Conservation (phyloP, 2,888 invertebrate species). For the Ichneumoninae sp. region DNA sequence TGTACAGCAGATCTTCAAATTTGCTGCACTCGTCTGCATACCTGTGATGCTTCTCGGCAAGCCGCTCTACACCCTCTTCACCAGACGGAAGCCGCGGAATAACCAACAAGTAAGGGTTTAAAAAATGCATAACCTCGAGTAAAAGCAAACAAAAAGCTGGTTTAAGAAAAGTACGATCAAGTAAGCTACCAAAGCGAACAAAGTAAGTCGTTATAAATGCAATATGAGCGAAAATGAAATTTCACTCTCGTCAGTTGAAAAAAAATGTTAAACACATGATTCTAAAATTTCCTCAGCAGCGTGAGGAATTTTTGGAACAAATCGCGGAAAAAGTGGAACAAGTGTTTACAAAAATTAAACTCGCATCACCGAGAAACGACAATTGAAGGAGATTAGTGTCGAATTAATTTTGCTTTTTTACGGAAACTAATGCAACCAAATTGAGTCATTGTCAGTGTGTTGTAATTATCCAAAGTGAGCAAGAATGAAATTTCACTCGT, state of each 20-base stretch:
- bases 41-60: constrained; percentile 93
- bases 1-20: constrained; percentile 88
- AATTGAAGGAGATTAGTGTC: neutral
- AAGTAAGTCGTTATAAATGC: neutral
- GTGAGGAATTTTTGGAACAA: neutral
- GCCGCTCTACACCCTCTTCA: constrained; percentile 88
- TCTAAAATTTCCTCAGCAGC: neutral
- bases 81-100: constrained; percentile 70
- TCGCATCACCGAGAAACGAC: neutral
- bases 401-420: neutral
- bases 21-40: constrained; percentile 89
- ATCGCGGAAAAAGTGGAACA: neutral
- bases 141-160: neutral
- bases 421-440: neutral
- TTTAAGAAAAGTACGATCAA: neutral
- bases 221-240: neutral
- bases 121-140: neutral
- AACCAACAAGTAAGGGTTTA: constrained; percentile 81
- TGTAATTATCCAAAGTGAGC: neutral
- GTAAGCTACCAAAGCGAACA: neutral
- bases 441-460: neutral
- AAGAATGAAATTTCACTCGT: neutral
- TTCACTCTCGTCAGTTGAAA: neutral
- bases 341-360: neutral
- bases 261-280: neutral